These are phyloP conservation scores for Diadegma fenestrale DNA, from an alignment of 2,888 invertebrate genomes.

Conservation along the genomic window DNA sequence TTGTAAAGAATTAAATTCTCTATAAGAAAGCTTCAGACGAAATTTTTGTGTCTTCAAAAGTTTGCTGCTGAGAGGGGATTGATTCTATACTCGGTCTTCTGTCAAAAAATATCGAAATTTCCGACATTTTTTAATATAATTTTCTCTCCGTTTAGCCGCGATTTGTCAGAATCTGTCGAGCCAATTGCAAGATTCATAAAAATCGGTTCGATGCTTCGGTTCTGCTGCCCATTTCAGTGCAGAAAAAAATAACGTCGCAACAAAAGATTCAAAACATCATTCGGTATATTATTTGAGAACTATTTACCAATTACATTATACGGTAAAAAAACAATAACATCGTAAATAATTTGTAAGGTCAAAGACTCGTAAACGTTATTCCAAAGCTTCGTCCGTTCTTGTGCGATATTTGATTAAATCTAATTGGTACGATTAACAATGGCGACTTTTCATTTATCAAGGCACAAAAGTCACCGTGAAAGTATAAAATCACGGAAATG, in stretches of 20 bases:
- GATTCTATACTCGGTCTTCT: background rate
- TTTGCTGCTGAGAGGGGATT: background rate
- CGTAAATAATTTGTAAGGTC: background rate
- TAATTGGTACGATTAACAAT: background rate
- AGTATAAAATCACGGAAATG: background rate
- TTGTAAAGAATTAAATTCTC: background rate
- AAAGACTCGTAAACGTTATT: background rate
- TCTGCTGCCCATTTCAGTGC: no score
- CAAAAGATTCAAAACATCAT: background rate
- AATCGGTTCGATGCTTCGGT: no score
- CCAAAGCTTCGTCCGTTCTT: background rate
- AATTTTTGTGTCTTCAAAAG: background rate
- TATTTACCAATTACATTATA: background rate
- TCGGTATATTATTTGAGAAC: background rate
- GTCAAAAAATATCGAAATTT: no score
- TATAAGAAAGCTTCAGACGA: background rate
- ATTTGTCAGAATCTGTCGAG: no score
- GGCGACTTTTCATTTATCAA: background rate
- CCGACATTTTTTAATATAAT: no score
- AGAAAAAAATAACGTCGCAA: background rate
- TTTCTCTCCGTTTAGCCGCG: no score
- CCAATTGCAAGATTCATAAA: no score
- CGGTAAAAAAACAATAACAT: background rate
- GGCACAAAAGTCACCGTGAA: background rate
- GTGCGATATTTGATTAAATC: background rate